phyloP scores from a whole-genome alignment of 2,113 vertebrate species.

The Podocnemis expansa region DNA sequence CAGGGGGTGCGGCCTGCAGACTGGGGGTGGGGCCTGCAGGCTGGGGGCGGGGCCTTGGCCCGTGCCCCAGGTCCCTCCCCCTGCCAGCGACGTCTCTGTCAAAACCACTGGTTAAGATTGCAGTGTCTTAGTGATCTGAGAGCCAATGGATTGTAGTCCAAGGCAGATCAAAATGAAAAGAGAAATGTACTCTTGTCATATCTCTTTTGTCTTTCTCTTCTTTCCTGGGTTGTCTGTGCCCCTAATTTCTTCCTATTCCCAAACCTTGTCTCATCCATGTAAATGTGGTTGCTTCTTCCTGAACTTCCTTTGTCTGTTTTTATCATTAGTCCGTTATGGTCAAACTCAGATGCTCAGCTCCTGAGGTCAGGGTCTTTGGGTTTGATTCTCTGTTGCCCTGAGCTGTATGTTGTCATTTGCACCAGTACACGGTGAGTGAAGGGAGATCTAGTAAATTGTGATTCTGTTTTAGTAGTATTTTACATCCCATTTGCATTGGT shows the following conservation, averaged over 20 bases:
- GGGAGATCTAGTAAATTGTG: constrained; percentile 28
- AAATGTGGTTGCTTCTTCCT: background rate
- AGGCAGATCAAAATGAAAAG: constrained; percentile 4
- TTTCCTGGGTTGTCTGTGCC: background rate
- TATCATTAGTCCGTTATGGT: constrained; percentile 19
- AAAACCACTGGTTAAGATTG: no score
- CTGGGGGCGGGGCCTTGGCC: no score
- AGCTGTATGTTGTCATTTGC: background rate
- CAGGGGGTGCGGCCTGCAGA: no score
- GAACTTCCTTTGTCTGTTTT: constrained; percentile 1
- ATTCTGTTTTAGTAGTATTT: background rate
- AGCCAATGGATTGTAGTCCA: background rate
- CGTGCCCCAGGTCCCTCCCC: no score
- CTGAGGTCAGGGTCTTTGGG: constrained; percentile 22
- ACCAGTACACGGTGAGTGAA: constrained; percentile 6
- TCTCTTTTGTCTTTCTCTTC: background rate
- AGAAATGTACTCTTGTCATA: background rate
- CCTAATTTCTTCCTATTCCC: background rate
- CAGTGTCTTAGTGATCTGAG: background rate
- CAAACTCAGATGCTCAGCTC: background rate
- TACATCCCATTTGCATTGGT: background rate
- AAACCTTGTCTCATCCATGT: background rate
- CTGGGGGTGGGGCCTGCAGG: no score
- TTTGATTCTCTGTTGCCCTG: constrained; percentile 28
- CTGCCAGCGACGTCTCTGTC: no score